Percentiles rank a stretch among this genome's conserved stretches.
These are phyloP conservation scores for Stigmatopora nigra DNA, from an alignment of 2,113 vertebrate species.

Conservation along the genomic window DNA sequence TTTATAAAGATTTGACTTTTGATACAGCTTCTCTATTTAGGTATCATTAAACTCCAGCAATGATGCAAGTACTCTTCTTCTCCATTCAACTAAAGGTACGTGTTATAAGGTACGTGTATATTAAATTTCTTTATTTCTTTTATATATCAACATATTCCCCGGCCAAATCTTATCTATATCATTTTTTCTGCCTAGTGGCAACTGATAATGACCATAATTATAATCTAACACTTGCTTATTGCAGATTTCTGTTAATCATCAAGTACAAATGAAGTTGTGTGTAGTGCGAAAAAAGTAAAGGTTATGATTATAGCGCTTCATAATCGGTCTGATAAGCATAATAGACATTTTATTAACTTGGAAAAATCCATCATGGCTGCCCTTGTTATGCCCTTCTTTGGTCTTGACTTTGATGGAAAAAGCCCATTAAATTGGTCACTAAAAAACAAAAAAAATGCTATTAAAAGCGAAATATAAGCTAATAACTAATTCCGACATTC, in stretches of 20 bases:
- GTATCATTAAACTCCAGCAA: neutral
- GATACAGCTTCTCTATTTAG: neutral
- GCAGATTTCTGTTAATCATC: neutral
- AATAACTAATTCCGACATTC: too few species aligned
- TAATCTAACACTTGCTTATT: neutral
- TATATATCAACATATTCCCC: neutral
- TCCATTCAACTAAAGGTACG: neutral
- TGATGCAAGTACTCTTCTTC: neutral
- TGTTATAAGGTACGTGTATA: neutral
- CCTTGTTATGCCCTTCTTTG: neutral
- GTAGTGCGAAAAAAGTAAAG: neutral
- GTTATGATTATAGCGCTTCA: neutral
- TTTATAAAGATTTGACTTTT: neutral
- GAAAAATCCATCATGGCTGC: neutral
- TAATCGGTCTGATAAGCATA: neutral
- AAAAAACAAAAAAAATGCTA: too few species aligned
- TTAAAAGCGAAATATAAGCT: neutral
- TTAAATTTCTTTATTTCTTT: neutral
- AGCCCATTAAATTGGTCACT: constrained; percentile 15
- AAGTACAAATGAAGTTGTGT: neutral
- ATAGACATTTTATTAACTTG: neutral
- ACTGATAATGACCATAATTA: neutral
- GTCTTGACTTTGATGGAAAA: constrained; percentile 22
- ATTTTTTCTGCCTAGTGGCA: neutral
- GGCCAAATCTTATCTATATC: too few species aligned